Base-by-base conservation (phyloP, 1,140 invertebrate species). In the Sesamia nonagrioides region DNA sequence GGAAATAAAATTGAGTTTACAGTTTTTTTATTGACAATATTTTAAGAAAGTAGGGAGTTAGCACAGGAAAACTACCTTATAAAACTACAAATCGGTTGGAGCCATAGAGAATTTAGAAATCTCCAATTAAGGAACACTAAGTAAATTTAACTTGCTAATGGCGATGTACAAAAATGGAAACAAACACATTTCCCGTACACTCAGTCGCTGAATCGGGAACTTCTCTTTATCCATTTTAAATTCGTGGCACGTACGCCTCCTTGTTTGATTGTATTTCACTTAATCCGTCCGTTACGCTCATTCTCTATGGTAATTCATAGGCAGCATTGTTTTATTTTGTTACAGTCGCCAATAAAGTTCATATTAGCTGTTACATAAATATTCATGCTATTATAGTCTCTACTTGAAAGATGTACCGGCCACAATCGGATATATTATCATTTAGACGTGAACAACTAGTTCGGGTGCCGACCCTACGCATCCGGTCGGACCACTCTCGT, bases 251-350 rank as follows among this genome's bases (percentile, higher is more conserved):
- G 85, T 82, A 84, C 85, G 80, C 78, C 87, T 86, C 81, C 84
- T 86, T 87, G 88, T 89, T 89, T 89, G 86, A 90, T 89, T 90
- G 84, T 88, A 88, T 92, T 92, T 92, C 84, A 90, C 87, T 91
- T 88, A 89, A 91, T 90, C 88, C 91, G 82, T 86, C 82, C 89
- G 90, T 92, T 93, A 87, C 92, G 91, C 91, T 93, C 86, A 88
- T 90, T 91, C 84, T 90, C 84, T 92, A 93, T 92, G 92, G 90
- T 93, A 92, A 93, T 93, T 93, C 89, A 88, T 91, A 81, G 90
- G 80, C 56, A 80, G 85, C 86, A 91, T 93, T 94, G 91, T 93
- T 94, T 94, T 93, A 92, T 92, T 93, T 87, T 89, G 73, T 83
- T 88, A 84, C 85, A 80, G 17, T 75, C 42, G 54, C 63, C 77